Evolutionary conservation across 2,888 invertebrate genomes (phyloP).

Genomic region (Gymnoscelis rufifasciata): DNA sequence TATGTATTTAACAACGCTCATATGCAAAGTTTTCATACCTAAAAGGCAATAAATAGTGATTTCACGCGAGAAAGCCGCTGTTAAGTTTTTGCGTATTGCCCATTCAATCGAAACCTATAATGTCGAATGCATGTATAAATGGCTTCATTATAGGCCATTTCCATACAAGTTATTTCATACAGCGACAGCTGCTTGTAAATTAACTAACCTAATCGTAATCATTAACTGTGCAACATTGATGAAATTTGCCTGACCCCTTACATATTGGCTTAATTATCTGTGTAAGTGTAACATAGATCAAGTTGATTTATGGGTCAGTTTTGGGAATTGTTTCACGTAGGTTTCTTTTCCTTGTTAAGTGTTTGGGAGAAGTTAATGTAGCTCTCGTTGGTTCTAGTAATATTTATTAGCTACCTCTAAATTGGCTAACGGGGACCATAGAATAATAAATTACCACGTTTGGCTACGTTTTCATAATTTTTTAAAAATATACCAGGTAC

Average conservation of each 20-base stretch:
- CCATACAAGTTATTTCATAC: conserved; percentile 17
- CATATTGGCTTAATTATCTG: conserved; percentile 8
- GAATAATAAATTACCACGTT: no score
- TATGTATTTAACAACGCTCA: no score
- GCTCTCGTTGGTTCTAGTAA: no score
- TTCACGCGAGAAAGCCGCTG: conserved; percentile 13
- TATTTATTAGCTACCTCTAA: no score
- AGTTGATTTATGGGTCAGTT: conserved; percentile 10
- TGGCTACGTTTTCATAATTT: no score
- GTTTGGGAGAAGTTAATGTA: no score
- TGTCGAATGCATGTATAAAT: conserved; percentile 19
- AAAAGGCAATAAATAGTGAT: conserved; percentile 4
- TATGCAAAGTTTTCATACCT: no score
- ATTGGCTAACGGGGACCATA: no score
- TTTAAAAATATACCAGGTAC: no score
- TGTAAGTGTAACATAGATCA: conserved; percentile 7
- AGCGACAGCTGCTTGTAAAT: conserved; percentile 7
- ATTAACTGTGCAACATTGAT: not conserved
- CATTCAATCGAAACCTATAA: conserved; percentile 17
- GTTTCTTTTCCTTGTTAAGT: not conserved
- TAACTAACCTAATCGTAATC: not conserved
- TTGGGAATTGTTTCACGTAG: not conserved
- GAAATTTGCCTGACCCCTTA: conserved; percentile 19
- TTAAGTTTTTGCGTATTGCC: conserved; percentile 11
- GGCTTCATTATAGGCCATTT: conserved; percentile 15